Evolutionary conservation across 2,113 vertebrate species (phyloP).

Genomic region (Clarias batrachus): DNA sequence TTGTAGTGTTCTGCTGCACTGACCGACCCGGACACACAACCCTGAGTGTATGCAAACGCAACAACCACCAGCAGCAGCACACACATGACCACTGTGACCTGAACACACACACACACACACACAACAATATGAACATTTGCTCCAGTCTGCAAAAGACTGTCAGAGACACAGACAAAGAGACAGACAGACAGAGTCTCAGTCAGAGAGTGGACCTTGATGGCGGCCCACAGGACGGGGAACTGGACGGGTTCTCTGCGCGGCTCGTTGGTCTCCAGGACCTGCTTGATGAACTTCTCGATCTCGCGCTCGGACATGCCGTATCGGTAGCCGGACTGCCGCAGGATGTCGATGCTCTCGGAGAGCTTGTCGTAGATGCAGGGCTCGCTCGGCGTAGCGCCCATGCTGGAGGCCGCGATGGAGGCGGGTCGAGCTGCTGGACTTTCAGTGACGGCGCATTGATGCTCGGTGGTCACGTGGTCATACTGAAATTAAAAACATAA

Average conservation of each 20-base stretch:
- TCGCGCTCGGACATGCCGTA: conserved; percentile 95
- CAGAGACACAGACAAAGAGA: too few relatives aligned
- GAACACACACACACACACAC: not conserved
- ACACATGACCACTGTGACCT: conserved; percentile 81
- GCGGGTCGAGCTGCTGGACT: not conserved
- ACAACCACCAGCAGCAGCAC: conserved; percentile 81
- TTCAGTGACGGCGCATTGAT: not conserved
- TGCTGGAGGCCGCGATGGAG: conserved; percentile 52
- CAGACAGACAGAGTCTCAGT: too few relatives aligned
- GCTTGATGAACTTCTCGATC: conserved; percentile 92
- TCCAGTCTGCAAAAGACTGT: too few relatives aligned
- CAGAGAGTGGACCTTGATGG: conserved; percentile 76
- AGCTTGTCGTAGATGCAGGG: conserved; percentile 94
- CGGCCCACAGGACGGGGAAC: conserved; percentile 78
- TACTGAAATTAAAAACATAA: not conserved
- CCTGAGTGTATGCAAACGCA: conserved; percentile 82
- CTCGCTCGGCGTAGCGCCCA: conserved; percentile 86
- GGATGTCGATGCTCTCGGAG: conserved; percentile 89
- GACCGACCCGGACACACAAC: conserved; percentile 72
- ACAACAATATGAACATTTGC: not conserved
- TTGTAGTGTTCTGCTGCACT: conserved; percentile 76
- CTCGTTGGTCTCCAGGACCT: conserved; percentile 91
- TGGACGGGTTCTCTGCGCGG: conserved; percentile 82
- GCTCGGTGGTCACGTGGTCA: not conserved
- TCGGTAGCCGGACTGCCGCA: conserved; percentile 90